Conservation (phyloP, 2,888 invertebrate genomes). For the Drosophila bunnanda region DNA sequence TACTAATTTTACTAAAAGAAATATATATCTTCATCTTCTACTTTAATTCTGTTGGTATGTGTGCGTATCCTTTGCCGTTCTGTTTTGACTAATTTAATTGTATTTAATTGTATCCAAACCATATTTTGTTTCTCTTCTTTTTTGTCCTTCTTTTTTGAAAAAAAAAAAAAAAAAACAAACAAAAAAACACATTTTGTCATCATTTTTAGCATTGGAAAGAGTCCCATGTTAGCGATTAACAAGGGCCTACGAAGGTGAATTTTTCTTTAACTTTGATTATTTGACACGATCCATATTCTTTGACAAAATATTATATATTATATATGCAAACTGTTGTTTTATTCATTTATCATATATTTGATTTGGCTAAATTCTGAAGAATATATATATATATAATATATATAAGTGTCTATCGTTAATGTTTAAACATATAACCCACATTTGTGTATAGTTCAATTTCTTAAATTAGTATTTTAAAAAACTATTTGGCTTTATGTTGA, state of each 20-base stretch:
- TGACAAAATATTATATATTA: constrained; percentile 31
- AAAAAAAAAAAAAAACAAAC: background rate
- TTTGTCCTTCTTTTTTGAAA: constrained; percentile 52
- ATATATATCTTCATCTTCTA: constrained; percentile 4
- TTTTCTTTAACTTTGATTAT: constrained; percentile 82
- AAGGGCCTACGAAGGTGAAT: constrained; percentile 93
- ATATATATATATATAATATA: constrained; percentile 8
- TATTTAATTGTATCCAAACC: constrained; percentile 47
- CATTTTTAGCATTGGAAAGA: constrained; percentile 91
- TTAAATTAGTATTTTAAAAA: constrained; percentile 16
- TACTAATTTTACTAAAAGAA: constrained; percentile 7
- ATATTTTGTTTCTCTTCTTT: constrained; percentile 56
- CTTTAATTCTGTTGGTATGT: constrained; percentile 19
- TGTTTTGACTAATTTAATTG: constrained; percentile 47
- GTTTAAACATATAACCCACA: constrained; percentile 46
- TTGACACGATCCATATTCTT: constrained; percentile 60
- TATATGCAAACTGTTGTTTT: constrained; percentile 36
- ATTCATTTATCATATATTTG: constrained; percentile 35
- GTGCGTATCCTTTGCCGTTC: constrained; percentile 27
- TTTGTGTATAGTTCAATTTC: constrained; percentile 63
- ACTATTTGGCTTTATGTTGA: background rate
- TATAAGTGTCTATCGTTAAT: constrained; percentile 40
- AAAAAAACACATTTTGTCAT: constrained; percentile 61
- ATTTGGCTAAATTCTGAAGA: constrained; percentile 25
- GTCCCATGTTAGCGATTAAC: constrained; percentile 92